These are phyloP conservation scores for Matsumurasca onukii DNA, from an alignment of 1,140 invertebrate genomes.

Conservation along the genomic window DNA sequence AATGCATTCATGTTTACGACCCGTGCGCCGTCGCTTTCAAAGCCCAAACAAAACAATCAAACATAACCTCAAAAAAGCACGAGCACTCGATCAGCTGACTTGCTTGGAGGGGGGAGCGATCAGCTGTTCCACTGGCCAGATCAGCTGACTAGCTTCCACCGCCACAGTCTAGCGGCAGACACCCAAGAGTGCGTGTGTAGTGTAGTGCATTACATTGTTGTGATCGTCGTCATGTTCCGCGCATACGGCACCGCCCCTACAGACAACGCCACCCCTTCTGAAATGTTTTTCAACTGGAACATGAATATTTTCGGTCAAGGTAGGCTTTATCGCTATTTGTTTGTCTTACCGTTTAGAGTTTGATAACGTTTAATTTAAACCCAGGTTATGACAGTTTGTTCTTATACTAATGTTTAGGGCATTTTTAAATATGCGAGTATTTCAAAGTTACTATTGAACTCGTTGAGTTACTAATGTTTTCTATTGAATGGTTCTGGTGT, in stretches of 20 bases:
- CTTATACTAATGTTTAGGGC: too few relatives aligned
- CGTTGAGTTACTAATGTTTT: too few relatives aligned
- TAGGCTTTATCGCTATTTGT: neutral
- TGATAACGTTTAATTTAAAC: too few relatives aligned
- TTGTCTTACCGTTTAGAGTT: too few relatives aligned
- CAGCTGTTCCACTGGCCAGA: neutral
- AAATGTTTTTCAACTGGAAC: conserved; percentile 11
- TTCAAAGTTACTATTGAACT: too few relatives aligned
- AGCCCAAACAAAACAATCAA: neutral
- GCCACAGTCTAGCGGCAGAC: neutral
- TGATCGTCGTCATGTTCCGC: conserved; percentile 16
- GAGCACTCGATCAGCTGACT: too few relatives aligned
- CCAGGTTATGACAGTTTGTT: too few relatives aligned
- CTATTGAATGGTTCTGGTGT: too few relatives aligned
- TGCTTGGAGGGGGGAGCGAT: too few relatives aligned
- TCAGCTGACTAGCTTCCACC: neutral
- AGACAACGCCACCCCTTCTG: conserved; percentile 6
- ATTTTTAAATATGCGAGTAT: too few relatives aligned
- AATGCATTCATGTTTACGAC: too few relatives aligned
- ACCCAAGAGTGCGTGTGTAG: neutral
- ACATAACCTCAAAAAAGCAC: neutral
- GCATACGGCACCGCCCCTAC: conserved; percentile 22
- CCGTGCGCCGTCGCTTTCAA: too few relatives aligned
- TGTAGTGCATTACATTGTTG: conserved; percentile 2
- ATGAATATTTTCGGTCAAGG: conserved; percentile 27